Evolutionary conservation across 2,888 invertebrate species (phyloP), one percentile per base, ranked within the genome.

Genomic region (Apocheima hispidaria): DNA sequence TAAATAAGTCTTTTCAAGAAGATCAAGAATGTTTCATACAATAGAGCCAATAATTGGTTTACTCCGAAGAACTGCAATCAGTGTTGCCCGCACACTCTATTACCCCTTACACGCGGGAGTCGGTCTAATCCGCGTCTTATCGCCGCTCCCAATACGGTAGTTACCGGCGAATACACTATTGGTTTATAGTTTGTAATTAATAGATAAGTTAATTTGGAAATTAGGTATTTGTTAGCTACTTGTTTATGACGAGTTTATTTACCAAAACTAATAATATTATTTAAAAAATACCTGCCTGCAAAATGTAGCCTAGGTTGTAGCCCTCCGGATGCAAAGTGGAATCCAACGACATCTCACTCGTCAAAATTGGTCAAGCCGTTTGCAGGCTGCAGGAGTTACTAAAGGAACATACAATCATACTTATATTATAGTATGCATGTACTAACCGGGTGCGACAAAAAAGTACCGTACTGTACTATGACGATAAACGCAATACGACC

Each of bases 71-170:
- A 20, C 2, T 56, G 56, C 51, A 46, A 51, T 56, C 51, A 36
- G 48, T 23, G 51, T 52, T 54, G 46, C 46, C 49, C 50, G 44
- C 28, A n/a, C 49, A 33, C 46, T 35, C 54, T 35, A 60, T 53
- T 60, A 60, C 49, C 49, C 52, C 49, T 18, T 14, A 51, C 51
- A 58, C 36, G 21, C 46, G 64, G 60, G 33, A 56, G 44, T 57
- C 46, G 57, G 41, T 36, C 33, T 67, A 70, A 70, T 65, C 65
- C 67, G 48, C 49, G 16, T 60, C 71, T 72, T 74, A 72, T 74
- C 73, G 66, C 62, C 12, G 16, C 28, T 36, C 38, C 70, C 73
- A 69, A 57, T 69, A 63, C 58, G 56, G 68, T 33, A 30, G 30
- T 46, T 33, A 18, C 20, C 44, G 6, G 12, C 2, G 4, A 18